These are phyloP conservation scores for Triops longicaudatus DNA, from an alignment of 1,140 invertebrate species.

Conservation along the genomic window DNA sequence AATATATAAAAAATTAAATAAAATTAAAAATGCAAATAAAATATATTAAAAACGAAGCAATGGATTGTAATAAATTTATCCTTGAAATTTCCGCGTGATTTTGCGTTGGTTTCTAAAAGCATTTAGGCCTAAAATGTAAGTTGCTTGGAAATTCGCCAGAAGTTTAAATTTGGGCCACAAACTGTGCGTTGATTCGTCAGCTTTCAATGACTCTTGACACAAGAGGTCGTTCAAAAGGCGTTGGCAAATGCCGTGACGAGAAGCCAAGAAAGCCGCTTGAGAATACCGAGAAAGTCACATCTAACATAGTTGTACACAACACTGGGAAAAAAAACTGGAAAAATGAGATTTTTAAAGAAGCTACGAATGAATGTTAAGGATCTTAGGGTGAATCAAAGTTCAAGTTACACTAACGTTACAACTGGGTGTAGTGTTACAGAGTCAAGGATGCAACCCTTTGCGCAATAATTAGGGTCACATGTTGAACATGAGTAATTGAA, in stretches of 20 bases:
- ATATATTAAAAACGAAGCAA: too few relatives aligned
- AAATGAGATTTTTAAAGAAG: neutral
- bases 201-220: conserved; percentile 8
- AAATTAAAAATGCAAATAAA: too few relatives aligned
- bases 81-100: neutral
- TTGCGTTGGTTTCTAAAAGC: neutral
- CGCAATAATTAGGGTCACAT: too few relatives aligned
- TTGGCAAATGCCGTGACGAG: neutral
- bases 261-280: neutral
- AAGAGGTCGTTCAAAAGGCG: neutral
- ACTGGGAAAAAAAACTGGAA: neutral
- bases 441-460: too few relatives aligned
- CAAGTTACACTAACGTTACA: too few relatives aligned
- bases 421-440: too few relatives aligned
- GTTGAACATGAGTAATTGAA: too few relatives aligned
- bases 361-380: neutral
- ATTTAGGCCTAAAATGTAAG: neutral
- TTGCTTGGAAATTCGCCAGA: neutral
- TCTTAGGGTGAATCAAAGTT: too few relatives aligned
- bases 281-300: neutral
- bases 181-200: neutral
- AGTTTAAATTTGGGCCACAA: neutral
- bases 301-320: too few relatives aligned
- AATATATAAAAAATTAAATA: too few relatives aligned
- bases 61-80: too few relatives aligned